phyloP scores from a whole-genome alignment of 2,797 vertebrate species.

The Chanos chanos region DNA sequence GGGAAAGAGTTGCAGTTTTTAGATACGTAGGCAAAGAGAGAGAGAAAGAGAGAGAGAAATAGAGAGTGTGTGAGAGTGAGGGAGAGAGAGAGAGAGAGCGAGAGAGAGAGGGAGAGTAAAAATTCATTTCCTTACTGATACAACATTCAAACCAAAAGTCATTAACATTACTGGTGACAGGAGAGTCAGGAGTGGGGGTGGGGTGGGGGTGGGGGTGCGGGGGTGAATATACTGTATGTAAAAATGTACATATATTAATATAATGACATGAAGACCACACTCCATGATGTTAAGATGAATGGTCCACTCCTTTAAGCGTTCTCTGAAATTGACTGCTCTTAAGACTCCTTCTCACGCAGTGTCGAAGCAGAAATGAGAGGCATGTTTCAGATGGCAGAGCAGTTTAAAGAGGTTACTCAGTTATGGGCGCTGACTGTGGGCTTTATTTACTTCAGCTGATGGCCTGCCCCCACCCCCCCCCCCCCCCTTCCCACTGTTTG shows the following conservation, averaged over 20 bases:
- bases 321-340: no score
- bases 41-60: not conserved
- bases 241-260: not conserved
- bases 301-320: no score
- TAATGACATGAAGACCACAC: no score
- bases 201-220: not conserved
- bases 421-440: not conserved
- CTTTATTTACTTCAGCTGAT: constrained; percentile 30
- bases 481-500: constrained; percentile 36
- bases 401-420: constrained; percentile 3
- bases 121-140: no score
- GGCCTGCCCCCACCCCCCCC: constrained; percentile 38
- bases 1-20: not conserved
- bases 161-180: no score
- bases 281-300: no score
- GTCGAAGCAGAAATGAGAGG: no score
- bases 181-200: not conserved
- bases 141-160: no score
- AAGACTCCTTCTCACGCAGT: no score
- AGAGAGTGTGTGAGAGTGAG: no score
- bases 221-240: not conserved
- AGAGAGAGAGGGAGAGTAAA: not conserved
- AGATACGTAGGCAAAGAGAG: not conserved
- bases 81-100: no score
- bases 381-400: not conserved